A percentile compares a stretch with the other conserved stretches of the same genome.
These are phyloP conservation scores for Mesembrinibis cayennensis DNA, from an alignment of 2,113 vertebrate genomes.

Conservation along the genomic window DNA sequence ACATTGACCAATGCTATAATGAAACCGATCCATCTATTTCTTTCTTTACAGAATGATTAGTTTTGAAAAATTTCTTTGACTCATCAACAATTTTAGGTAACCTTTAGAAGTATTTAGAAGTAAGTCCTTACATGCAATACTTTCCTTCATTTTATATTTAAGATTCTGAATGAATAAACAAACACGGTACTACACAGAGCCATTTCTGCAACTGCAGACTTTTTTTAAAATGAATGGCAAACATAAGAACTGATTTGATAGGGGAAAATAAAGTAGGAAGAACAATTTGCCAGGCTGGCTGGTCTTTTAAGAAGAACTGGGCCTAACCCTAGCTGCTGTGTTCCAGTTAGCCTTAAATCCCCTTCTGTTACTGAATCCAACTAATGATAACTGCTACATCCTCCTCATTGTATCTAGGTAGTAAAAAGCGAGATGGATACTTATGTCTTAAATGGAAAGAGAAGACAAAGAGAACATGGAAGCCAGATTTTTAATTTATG, in stretches of 20 bases:
- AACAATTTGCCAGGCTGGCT: not conserved
- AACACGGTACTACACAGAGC: not conserved
- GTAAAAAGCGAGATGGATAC: not conserved
- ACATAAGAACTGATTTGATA: not conserved
- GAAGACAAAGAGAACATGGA: not conserved
- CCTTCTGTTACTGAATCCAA: not conserved
- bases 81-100: not conserved
- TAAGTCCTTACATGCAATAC: not conserved
- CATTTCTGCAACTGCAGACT: not conserved
- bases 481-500: not conserved
- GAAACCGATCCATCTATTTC: not conserved
- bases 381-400: not conserved
- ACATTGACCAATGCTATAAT: not conserved
- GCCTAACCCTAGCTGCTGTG: not conserved
- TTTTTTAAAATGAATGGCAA: not conserved
- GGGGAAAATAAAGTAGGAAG: accelerated
- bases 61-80: not conserved
- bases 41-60: not conserved
- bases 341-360: not conserved
- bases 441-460: not conserved
- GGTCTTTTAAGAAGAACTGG: not conserved
- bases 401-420: not conserved
- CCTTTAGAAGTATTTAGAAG: not conserved
- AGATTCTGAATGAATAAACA: not conserved
- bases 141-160: not conserved